Percentiles rank a stretch among this genome's conserved stretches.
Conservation (phyloP, 2,888 invertebrate genomes). For the Pardosa pseudoannulata region DNA sequence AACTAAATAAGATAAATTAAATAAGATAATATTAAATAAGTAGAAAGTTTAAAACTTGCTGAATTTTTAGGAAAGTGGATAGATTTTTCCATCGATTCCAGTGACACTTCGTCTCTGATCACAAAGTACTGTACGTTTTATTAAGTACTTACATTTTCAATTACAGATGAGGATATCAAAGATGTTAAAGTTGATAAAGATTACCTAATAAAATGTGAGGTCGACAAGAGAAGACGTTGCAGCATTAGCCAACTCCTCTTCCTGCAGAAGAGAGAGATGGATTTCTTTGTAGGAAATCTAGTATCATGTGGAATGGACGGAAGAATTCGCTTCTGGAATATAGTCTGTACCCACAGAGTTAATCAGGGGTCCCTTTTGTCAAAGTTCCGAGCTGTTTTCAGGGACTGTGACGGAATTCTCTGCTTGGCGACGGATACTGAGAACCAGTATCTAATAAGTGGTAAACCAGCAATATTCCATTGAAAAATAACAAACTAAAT, state of each 20-base stretch:
- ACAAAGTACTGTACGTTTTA: too few relatives aligned
- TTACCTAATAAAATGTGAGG: conserved; percentile 19
- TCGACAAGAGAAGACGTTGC: conserved; percentile 16
- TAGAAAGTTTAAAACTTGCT: too few relatives aligned
- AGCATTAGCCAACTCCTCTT: conserved; percentile 83
- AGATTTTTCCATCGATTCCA: too few relatives aligned
- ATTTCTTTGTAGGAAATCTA: conserved; percentile 82
- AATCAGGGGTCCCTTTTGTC: conserved; percentile 81
- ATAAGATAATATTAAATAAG: too few relatives aligned
- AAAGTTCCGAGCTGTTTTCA: conserved; percentile 85
- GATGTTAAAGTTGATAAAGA: neutral
- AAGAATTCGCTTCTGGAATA: conserved; percentile 86
- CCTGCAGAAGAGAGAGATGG: conserved; percentile 81
- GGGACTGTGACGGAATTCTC: conserved; percentile 82
- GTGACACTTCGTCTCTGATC: too few relatives aligned
- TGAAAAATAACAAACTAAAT: too few relatives aligned
- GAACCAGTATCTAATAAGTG: conserved; percentile 83
- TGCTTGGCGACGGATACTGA: conserved; percentile 84
- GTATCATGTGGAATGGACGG: conserved; percentile 87
- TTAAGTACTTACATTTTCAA: neutral
- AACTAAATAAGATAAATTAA: too few relatives aligned
- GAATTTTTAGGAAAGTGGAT: too few relatives aligned
- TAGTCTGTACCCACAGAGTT: conserved; percentile 83
- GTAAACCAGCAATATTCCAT: too few relatives aligned
- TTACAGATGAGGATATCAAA: neutral